These are phyloP conservation scores for Alectura lathami DNA, from an alignment of 2,113 vertebrate genomes.

Conservation along the genomic window DNA sequence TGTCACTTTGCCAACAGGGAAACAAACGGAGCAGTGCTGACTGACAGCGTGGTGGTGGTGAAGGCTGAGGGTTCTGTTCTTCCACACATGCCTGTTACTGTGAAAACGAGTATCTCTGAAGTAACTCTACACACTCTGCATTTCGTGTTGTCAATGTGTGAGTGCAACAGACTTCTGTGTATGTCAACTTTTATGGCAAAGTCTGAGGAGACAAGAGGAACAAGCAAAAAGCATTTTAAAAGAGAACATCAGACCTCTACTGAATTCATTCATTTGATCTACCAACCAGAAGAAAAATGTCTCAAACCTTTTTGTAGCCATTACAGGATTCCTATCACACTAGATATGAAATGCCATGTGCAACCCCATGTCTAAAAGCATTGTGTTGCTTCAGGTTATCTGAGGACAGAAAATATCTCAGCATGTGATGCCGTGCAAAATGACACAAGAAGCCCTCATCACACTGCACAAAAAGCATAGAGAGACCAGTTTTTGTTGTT, in stretches of 20 bases:
- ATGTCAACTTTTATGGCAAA: neutral
- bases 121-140: neutral
- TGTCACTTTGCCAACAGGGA: neutral
- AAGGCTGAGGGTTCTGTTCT: neutral
- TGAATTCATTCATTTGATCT: neutral
- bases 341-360: neutral
- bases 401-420: slow-evolving; percentile 13
- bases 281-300: neutral
- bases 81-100: neutral
- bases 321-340: neutral
- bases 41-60: neutral
- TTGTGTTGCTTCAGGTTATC: neutral
- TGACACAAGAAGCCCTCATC: neutral
- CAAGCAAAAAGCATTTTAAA: neutral
- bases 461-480: neutral
- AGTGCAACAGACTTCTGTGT: neutral
- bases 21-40: neutral
- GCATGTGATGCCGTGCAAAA: neutral
- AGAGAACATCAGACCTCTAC: neutral
- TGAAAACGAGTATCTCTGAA: neutral
- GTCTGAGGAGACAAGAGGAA: accelerated
- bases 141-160: neutral
- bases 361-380: slow-evolving; percentile 16
- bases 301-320: neutral
- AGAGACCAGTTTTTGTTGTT: neutral